These are phyloP conservation scores for Lichenostomus cassidix DNA, from an alignment of 2,113 vertebrate species.

Conservation along the genomic window DNA sequence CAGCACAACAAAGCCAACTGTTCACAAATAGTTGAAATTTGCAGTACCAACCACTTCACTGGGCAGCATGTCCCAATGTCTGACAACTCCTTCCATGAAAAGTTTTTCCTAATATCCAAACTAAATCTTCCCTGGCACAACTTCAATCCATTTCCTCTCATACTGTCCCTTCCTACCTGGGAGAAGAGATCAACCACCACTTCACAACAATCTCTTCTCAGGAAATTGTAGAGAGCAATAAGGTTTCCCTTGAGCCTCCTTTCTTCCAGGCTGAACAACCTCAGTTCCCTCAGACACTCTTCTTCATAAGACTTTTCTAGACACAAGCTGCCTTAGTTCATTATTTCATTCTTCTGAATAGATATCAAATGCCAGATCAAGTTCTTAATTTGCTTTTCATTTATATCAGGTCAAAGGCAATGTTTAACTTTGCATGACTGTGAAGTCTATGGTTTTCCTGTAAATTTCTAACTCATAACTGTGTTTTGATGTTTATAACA, in stretches of 20 bases:
- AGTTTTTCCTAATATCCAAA: neutral
- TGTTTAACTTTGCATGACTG: neutral
- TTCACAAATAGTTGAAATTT: neutral
- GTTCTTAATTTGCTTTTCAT: neutral
- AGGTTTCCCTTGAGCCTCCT: neutral
- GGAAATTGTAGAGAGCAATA: neutral
- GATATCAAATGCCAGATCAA: neutral
- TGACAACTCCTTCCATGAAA: neutral
- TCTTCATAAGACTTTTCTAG: neutral
- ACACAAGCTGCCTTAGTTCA: neutral
- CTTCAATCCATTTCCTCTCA: neutral
- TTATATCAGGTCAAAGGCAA: neutral
- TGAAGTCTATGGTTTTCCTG: neutral
- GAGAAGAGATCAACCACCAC: neutral
- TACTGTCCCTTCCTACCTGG: neutral
- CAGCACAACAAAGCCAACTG: neutral
- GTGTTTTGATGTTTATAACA: neutral
- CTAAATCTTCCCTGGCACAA: neutral
- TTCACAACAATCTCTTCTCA: neutral
- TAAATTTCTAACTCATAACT: rapidly evolving
- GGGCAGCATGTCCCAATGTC: neutral
- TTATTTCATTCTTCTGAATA: neutral
- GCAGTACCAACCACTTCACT: neutral
- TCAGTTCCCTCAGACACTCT: neutral
- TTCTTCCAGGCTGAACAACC: neutral